These are phyloP conservation scores for Nomada lathburiana DNA, from an alignment of 2,888 invertebrate species.

Conservation along the genomic window DNA sequence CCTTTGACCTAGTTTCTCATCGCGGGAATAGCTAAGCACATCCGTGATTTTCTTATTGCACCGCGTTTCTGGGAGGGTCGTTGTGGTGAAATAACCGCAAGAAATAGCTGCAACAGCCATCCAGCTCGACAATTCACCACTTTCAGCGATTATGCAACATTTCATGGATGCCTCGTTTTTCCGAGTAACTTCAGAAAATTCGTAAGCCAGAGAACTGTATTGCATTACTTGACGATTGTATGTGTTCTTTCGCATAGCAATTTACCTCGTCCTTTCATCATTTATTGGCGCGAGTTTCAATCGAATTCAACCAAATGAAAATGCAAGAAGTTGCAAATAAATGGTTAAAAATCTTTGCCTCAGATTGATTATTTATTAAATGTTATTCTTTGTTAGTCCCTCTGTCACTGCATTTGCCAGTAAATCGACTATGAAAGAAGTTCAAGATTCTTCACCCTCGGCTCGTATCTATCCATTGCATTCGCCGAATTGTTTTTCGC, in stretches of 20 bases:
- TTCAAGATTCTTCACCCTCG: not conserved
- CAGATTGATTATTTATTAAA: too few species aligned
- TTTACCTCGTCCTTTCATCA: too few species aligned
- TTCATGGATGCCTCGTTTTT: not conserved
- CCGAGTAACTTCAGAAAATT: not conserved
- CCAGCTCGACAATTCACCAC: conserved; percentile 51
- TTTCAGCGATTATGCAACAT: conserved; percentile 52
- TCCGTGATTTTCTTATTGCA: conserved; percentile 71
- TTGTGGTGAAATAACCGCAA: conserved; percentile 65
- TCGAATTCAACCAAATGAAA: too few species aligned
- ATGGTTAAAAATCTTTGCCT: too few species aligned
- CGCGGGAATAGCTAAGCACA: conserved; percentile 76
- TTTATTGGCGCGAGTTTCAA: too few species aligned
- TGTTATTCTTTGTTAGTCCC: too few species aligned
- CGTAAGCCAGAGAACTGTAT: too few species aligned
- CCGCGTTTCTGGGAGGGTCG: conserved; percentile 55
- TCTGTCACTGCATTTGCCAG: not conserved
- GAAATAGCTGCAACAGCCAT: conserved; percentile 66
- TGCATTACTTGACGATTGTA: too few species aligned
- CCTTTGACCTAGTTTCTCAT: conserved; percentile 73
- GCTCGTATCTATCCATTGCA: not conserved
- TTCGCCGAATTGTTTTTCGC: too few species aligned
- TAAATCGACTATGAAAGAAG: not conserved
- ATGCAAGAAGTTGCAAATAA: too few species aligned
- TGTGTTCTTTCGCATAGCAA: too few species aligned